Percentiles rank a stretch among this genome's conserved stretches.
These are phyloP conservation scores for Ooceraea biroi DNA, from an alignment of 1,140 invertebrate species.

Conservation along the genomic window DNA sequence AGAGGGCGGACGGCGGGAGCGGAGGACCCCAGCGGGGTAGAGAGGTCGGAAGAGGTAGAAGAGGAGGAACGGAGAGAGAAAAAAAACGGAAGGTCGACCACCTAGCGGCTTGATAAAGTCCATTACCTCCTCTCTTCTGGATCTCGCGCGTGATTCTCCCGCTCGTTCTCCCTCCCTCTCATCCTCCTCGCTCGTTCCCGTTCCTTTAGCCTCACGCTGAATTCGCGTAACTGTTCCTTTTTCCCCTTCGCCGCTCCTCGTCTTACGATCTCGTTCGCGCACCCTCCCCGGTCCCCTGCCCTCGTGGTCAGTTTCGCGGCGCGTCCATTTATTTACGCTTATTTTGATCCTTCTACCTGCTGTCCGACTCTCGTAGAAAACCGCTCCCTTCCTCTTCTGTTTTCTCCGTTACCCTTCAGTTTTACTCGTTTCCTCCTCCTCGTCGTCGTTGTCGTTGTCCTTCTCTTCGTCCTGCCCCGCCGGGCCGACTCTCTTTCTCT, in stretches of 20 bases:
- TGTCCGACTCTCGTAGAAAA: constrained; percentile 51
- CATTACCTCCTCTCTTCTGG: constrained; percentile 74
- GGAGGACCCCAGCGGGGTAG: not conserved
- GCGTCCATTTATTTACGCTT: constrained; percentile 58
- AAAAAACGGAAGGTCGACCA: constrained; percentile 78
- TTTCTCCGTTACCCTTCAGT: too few relatives aligned
- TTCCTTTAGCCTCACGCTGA: constrained; percentile 46
- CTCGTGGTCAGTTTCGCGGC: constrained; percentile 26
- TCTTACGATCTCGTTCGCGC: constrained; percentile 31
- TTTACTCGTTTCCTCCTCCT: not conserved
- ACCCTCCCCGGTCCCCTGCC: too few relatives aligned
- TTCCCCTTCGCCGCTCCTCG: constrained; percentile 34
- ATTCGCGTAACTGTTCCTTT: constrained; percentile 45
- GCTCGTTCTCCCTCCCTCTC: constrained; percentile 3
- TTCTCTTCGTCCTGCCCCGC: not conserved
- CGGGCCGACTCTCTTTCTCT: constrained; percentile 48
- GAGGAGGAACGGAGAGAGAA: constrained; percentile 33
- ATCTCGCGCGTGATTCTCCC: constrained; percentile 62
- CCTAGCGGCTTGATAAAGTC: constrained; percentile 79
- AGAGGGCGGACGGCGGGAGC: not conserved
- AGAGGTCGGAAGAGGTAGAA: not conserved
- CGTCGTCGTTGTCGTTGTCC: not conserved
- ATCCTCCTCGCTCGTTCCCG: not conserved
- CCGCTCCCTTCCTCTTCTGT: constrained; percentile 15
- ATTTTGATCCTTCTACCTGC: constrained; percentile 62